Conservation (phyloP, 2,888 invertebrate genomes). For the Mesorhabditis spiculigera region DNA sequence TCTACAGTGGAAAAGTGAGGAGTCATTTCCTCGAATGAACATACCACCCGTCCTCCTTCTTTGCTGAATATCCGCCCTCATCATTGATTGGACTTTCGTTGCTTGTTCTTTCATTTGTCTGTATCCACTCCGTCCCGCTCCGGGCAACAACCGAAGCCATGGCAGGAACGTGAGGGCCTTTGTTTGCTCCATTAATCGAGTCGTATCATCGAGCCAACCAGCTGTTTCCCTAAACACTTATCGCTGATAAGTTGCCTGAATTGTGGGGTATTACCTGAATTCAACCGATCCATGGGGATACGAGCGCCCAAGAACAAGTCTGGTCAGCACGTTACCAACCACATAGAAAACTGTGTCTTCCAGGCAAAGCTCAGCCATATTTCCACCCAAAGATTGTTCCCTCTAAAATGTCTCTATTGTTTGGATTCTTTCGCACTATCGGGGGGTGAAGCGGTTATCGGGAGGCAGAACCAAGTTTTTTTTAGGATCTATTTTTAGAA, state of each 20-base stretch:
- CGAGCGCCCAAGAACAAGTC: constrained; percentile 12
- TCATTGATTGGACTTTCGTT: constrained; percentile 9
- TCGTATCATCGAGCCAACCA: constrained; percentile 11
- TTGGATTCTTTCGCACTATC: too few relatives aligned
- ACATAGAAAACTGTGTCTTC: constrained; percentile 17
- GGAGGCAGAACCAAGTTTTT: too few relatives aligned
- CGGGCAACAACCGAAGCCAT: constrained; percentile 11
- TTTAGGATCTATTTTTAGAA: too few relatives aligned
- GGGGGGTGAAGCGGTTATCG: too few relatives aligned
- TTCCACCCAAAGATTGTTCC: too few relatives aligned
- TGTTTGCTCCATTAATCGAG: constrained; percentile 12
- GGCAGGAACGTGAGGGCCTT: constrained; percentile 12
- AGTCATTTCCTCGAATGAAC: background rate
- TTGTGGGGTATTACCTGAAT: background rate
- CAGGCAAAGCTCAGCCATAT: constrained; percentile 7
- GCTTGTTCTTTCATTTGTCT: constrained; percentile 16
- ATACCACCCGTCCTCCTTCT: constrained; percentile 12
- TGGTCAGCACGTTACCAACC: constrained; percentile 14
- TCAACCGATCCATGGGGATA: constrained; percentile 12
- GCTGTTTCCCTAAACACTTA: constrained; percentile 10
- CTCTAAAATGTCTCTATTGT: too few relatives aligned
- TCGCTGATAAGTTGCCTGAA: constrained; percentile 5
- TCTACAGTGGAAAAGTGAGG: constrained; percentile 7
- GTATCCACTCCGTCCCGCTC: constrained; percentile 6
- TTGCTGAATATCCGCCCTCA: constrained; percentile 9